A percentile compares a stretch with the other conserved stretches of the same genome.
Evolutionary conservation across 2,113 vertebrate genomes (phyloP).

Genomic region (Myotis brandtii): DNA sequence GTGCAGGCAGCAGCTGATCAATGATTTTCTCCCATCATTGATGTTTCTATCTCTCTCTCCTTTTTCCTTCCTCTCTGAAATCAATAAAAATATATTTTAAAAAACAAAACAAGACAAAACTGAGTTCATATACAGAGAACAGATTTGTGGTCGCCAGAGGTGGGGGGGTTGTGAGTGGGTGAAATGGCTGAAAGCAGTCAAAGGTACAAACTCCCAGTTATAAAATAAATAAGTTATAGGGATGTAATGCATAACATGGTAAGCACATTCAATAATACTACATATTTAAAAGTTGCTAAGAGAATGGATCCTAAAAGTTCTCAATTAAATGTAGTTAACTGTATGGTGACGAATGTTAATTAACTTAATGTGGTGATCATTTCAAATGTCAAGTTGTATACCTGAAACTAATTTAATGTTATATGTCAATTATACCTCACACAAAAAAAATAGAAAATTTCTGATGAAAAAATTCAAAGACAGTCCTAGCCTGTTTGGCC

Average conservation of each 20-base stretch:
- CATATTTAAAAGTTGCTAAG: not conserved
- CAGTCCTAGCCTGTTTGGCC: too few species aligned
- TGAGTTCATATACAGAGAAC: not conserved
- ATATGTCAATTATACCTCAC: not conserved
- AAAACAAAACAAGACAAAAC: not conserved
- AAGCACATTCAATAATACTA: not conserved
- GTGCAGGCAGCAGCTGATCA: too few species aligned
- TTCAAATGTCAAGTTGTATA: not conserved
- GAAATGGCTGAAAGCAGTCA: not conserved
- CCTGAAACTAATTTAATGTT: too few species aligned
- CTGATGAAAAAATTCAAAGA: not conserved
- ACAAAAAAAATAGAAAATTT: not conserved
- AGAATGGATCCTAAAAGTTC: slow-evolving; percentile 5
- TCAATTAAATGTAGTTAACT: not conserved
- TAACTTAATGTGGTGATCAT: not conserved
- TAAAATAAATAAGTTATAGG: not conserved
- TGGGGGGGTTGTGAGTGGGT: not conserved
- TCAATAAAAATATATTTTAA: too few species aligned
- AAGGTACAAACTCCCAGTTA: not conserved
- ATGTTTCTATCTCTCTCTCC: too few species aligned
- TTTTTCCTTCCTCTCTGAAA: too few species aligned
- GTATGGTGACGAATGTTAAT: not conserved
- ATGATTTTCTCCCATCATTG: too few species aligned
- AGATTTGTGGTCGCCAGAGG: not conserved
- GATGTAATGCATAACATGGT: not conserved